phyloP scores from a whole-genome alignment of 2,888 invertebrate species.

The Magallana nippona region DNA sequence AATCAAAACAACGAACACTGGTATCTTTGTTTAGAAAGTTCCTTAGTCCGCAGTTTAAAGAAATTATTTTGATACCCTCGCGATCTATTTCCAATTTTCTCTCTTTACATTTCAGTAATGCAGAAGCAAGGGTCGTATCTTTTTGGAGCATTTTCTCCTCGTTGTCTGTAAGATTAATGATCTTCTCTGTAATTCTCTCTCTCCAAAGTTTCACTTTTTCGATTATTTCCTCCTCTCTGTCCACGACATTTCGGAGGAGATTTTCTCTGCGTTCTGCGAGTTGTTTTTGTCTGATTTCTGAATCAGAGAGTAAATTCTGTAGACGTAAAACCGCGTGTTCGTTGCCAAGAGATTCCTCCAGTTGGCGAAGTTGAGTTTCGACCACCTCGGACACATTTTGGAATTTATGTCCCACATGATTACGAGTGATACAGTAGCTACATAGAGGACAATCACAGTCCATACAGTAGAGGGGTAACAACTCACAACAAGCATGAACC shows the following conservation, averaged over 20 bases:
- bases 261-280: not conserved
- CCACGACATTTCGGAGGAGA: not conserved
- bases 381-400: not conserved
- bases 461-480: not conserved
- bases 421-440: not conserved
- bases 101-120: not conserved
- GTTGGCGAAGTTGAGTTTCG: not conserved
- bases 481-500: not conserved
- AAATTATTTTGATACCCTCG: not conserved
- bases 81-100: not conserved
- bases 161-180: not conserved
- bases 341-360: not conserved
- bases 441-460: not conserved
- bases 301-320: not conserved
- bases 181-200: not conserved
- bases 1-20: not conserved
- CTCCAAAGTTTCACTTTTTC: not conserved
- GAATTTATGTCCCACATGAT: not conserved
- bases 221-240: constrained; percentile 2
- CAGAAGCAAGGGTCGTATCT: not conserved
- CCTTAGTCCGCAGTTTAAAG: not conserved
- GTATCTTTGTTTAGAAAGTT: not conserved
- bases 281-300: not conserved
- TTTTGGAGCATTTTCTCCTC: not conserved
- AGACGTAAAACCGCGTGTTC: not conserved